Percentiles rank a stretch among this genome's conserved stretches.
phyloP scores from a whole-genome alignment of 2,797 vertebrate species.

The Lithobates pipiens region DNA sequence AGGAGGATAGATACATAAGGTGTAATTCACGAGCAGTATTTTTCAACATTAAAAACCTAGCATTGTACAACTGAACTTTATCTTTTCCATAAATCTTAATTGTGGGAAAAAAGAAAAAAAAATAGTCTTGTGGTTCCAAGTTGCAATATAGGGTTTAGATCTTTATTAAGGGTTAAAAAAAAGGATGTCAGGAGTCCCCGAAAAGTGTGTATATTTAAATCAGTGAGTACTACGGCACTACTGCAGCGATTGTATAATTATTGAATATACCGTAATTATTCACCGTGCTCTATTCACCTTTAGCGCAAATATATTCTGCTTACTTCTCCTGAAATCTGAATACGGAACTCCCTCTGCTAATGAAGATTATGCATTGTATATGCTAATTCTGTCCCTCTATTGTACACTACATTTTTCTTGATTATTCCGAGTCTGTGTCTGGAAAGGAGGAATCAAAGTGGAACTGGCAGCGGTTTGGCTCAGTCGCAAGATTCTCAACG shows the following conservation, averaged over 20 bases:
- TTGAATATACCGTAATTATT: conserved; percentile 44
- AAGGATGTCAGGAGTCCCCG: no score
- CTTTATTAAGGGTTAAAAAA: no score
- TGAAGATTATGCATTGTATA: conserved; percentile 61
- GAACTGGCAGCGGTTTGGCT: conserved; percentile 32
- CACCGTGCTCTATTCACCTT: conserved; percentile 54
- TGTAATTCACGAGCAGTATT: no score
- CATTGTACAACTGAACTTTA: no score
- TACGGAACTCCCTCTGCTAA: conserved; percentile 57
- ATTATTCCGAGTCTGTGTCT: conserved; percentile 47
- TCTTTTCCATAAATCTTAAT: no score
- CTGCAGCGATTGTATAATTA: conserved; percentile 43
- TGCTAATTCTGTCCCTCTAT: conserved; percentile 57
- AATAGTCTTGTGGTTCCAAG: no score
- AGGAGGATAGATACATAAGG: no score
- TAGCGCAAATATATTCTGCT: conserved; percentile 51
- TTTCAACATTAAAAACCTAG: no score
- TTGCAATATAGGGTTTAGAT: no score
- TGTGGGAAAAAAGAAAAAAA: no score
- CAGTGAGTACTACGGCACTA: not conserved
- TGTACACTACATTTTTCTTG: conserved; percentile 54
- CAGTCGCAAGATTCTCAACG: conserved; percentile 16
- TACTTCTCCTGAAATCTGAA: conserved; percentile 35
- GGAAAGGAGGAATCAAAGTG: conserved; percentile 39
- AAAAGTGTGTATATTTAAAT: not conserved